These are phyloP conservation scores for Pantherophis alleghaniensis DNA, from an alignment of 2,797 vertebrate species.

Conservation along the genomic window DNA sequence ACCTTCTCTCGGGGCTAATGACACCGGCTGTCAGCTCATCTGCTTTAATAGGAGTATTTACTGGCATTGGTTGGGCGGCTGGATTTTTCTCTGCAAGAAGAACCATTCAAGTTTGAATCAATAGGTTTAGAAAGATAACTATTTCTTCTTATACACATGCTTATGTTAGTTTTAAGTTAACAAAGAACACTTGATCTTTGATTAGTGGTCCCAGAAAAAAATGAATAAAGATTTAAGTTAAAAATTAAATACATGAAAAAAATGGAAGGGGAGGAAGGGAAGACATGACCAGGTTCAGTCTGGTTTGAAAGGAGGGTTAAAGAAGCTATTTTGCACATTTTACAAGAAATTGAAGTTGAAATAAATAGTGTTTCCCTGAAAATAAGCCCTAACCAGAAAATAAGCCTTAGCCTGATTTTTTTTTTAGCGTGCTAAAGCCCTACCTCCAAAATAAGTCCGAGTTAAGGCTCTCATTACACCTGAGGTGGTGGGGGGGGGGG, in stretches of 20 bases:
- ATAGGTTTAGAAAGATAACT: background rate
- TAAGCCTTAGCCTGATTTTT: too few relatives aligned
- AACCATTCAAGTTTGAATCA: slow-evolving; percentile 10
- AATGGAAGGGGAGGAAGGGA: too few relatives aligned
- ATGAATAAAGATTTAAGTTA: background rate
- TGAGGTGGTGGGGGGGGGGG: too few relatives aligned
- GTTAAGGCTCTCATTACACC: too few relatives aligned
- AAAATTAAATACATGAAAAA: background rate
- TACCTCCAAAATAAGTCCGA: too few relatives aligned
- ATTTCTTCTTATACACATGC: background rate
- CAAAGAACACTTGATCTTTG: background rate
- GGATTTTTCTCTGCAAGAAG: slow-evolving; percentile 67
- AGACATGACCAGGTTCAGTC: background rate
- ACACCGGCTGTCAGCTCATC: slow-evolving; percentile 68
- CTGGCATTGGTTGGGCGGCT: slow-evolving; percentile 64
- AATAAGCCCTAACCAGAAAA: too few relatives aligned
- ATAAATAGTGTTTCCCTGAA: background rate
- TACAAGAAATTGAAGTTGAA: background rate
- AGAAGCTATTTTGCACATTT: background rate
- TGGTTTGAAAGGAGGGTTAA: background rate
- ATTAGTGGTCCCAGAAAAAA: background rate
- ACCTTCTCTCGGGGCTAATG: slow-evolving; percentile 88
- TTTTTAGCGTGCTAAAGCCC: too few relatives aligned
- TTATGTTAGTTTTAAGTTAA: background rate
- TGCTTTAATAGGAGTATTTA: slow-evolving; percentile 56